Evolutionary conservation across 1,140 invertebrate species (phyloP).

Genomic region (Colletes latitarsis): DNA sequence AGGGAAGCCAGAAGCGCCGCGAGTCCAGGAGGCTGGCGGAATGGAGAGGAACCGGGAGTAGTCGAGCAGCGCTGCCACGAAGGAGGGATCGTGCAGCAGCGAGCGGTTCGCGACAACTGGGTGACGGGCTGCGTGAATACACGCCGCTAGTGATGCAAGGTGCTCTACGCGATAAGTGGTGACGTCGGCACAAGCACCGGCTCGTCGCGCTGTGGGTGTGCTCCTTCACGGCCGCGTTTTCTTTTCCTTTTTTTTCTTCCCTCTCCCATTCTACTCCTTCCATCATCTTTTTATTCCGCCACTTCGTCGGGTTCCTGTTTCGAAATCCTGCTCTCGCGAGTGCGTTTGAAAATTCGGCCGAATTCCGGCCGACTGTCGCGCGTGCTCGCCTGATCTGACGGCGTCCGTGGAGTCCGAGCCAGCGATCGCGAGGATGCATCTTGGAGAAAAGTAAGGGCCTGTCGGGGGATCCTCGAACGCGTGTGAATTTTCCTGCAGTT

Average conservation of each 20-base stretch:
- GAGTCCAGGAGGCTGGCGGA: background rate
- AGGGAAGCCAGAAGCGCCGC: background rate
- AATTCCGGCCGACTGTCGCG: too few species aligned
- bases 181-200: constrained; percentile 60
- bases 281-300: background rate
- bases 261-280: background rate
- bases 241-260: too few species aligned
- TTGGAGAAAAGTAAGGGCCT: constrained; percentile 40
- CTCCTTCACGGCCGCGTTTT: constrained; percentile 1
- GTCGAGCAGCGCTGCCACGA: background rate
- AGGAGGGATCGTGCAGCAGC: background rate
- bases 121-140: constrained; percentile 61
- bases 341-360: too few species aligned
- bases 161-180: constrained; percentile 65
- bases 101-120: constrained; percentile 53
- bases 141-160: constrained; percentile 62
- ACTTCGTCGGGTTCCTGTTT: background rate
- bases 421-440: constrained; percentile 27
- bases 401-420: background rate
- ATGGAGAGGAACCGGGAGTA: constrained; percentile 1
- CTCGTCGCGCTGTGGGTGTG: constrained; percentile 34
- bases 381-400: background rate
- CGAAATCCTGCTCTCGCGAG: background rate
- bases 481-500: too few species aligned
- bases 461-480: too few species aligned